Conservation (phyloP, 2,888 invertebrate species). For the Drosophila trichaetosa region DNA sequence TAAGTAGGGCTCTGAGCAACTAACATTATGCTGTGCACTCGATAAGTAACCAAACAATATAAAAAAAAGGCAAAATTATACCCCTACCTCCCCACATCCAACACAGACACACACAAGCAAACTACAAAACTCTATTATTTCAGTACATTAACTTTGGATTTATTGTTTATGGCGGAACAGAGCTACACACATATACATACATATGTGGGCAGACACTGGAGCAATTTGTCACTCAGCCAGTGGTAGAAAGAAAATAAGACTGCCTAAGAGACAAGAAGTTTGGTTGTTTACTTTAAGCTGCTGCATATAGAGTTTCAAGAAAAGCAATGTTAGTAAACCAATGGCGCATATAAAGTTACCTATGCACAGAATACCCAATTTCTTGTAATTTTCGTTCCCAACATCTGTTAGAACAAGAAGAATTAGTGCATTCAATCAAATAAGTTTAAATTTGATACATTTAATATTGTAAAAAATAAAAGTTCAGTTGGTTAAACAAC, state of each 20-base stretch:
- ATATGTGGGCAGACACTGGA: constrained; percentile 16
- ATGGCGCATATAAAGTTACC: constrained; percentile 15
- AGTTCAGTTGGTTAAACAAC: not conserved
- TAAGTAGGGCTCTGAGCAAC: constrained; percentile 22
- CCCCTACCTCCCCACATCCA: not conserved
- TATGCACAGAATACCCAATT: not conserved
- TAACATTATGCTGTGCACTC: constrained; percentile 40
- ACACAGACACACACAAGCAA: constrained; percentile 8
- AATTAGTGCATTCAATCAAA: not conserved
- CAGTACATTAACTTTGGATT: constrained; percentile 73
- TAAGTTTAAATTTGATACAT: constrained; percentile 5
- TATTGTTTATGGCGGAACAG: constrained; percentile 65
- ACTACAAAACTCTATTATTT: constrained; percentile 72
- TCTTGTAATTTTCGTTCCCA: not conserved
- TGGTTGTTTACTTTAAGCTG: constrained; percentile 9
- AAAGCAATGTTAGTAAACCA: constrained; percentile 2
- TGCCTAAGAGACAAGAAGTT: constrained; percentile 27
- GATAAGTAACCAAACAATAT: constrained; percentile 32
- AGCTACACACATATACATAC: constrained; percentile 4
- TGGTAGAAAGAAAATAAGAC: constrained; percentile 43
- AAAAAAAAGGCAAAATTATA: constrained; percentile 12
- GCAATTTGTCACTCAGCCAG: constrained; percentile 56
- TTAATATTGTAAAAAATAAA: not conserved
- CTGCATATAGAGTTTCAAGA: constrained; percentile 16
- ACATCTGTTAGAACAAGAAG: not conserved